phyloP scores from a whole-genome alignment of 2,797 vertebrate genomes.

The Prionace glauca region DNA sequence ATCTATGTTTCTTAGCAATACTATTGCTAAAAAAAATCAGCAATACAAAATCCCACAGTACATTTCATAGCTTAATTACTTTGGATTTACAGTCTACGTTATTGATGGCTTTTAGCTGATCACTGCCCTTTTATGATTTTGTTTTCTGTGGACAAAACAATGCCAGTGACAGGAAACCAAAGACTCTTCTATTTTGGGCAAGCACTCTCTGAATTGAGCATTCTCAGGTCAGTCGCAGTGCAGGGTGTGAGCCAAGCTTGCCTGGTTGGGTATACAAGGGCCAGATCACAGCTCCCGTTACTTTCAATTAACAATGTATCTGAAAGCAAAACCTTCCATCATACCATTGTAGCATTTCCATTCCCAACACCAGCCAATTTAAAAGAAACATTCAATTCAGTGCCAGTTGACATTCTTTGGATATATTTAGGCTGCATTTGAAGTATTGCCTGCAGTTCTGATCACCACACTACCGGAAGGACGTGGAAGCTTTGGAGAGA shows the following conservation, averaged over 20 bases:
- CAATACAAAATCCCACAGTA: neutral
- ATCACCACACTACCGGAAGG: too few relatives aligned
- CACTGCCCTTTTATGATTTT: neutral
- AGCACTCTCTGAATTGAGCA: neutral
- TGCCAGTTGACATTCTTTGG: too few relatives aligned
- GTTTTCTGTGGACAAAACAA: neutral
- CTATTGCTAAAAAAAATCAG: neutral
- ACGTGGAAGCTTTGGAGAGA: too few relatives aligned
- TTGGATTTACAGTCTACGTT: neutral
- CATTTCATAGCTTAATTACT: neutral
- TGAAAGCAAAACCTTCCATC: neutral
- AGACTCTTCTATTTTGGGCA: neutral
- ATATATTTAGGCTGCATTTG: too few relatives aligned
- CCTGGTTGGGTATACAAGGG: neutral
- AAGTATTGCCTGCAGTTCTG: too few relatives aligned
- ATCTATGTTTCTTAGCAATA: neutral
- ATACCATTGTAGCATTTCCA: neutral
- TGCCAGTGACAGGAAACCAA: neutral
- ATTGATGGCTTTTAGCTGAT: neutral
- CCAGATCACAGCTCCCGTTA: neutral
- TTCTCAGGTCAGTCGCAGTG: neutral
- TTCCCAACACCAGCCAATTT: neutral
- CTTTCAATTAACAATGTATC: neutral
- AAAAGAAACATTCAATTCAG: too few relatives aligned
- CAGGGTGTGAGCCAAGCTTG: neutral